A percentile compares a stretch with the other conserved stretches of the same genome.
These are phyloP conservation scores for Drosophila ohnishii DNA, from an alignment of 1,140 invertebrate genomes.

Conservation along the genomic window DNA sequence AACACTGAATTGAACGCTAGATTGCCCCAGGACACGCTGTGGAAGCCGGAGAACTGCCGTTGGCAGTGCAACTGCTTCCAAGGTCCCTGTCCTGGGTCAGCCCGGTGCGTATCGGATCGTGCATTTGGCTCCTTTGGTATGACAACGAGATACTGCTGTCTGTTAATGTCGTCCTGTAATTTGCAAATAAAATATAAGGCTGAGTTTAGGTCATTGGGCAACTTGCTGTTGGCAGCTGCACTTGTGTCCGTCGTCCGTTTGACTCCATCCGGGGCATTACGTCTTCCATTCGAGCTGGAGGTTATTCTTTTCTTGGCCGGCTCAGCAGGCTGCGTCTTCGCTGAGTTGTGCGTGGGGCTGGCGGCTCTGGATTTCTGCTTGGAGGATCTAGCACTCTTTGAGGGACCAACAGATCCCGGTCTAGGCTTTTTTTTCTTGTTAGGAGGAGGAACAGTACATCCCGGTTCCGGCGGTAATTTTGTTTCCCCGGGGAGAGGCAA, in stretches of 20 bases:
- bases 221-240: conserved; percentile 37
- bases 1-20: not conserved
- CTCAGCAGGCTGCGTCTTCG: not conserved
- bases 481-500: not conserved
- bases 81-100: conserved; percentile 27
- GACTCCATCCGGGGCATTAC: not conserved
- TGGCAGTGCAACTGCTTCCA: conserved; percentile 29
- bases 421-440: not conserved
- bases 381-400: not conserved
- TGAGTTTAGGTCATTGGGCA: conserved; percentile 28
- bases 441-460: not conserved
- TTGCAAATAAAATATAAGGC: conserved; percentile 43
- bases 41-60: conserved; percentile 40
- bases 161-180: conserved; percentile 40
- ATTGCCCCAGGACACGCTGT: conserved; percentile 29
- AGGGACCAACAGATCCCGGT: too few species aligned
- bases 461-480: not conserved
- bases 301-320: not conserved
- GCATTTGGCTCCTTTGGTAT: conserved; percentile 16
- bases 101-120: not conserved
- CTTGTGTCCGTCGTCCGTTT: conserved; percentile 3
- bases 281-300: not conserved
- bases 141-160: conserved; percentile 20
- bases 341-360: conserved; percentile 3
- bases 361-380: not conserved